phyloP scores from a whole-genome alignment of 2,797 vertebrate species.

The Hafferia zeledoni region DNA sequence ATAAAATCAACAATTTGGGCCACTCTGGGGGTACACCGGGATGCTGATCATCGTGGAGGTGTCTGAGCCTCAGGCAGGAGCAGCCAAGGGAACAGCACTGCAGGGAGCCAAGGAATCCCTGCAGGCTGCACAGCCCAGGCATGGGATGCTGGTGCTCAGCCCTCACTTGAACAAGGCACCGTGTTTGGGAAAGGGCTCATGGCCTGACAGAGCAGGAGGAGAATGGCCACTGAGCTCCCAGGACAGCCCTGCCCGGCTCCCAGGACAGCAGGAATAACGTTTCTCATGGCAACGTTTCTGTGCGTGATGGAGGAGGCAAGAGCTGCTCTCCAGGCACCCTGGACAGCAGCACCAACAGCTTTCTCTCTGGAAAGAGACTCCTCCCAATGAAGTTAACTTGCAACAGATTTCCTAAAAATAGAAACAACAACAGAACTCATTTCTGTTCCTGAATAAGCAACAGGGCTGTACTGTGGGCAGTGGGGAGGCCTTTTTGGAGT shows the following conservation, averaged over 20 bases:
- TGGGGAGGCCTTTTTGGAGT: not conserved
- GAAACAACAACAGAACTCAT: not conserved
- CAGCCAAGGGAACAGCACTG: not conserved
- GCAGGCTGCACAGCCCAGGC: not conserved
- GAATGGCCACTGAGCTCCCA: not conserved
- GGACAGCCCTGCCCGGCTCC: not conserved
- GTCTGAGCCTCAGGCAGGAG: not conserved
- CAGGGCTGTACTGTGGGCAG: not conserved
- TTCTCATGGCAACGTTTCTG: not conserved
- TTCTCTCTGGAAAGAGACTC: not conserved
- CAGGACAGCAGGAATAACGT: not conserved
- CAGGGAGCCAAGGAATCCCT: not conserved
- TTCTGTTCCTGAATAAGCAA: not conserved
- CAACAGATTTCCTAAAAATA: not conserved
- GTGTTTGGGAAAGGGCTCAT: not conserved
- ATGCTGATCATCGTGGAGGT: accelerated
- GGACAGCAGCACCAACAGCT: not conserved
- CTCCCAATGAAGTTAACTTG: not conserved
- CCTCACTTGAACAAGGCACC: not conserved
- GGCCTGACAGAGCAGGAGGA: not conserved
- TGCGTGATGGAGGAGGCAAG: not conserved
- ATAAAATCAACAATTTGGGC: not conserved
- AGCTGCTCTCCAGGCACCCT: not conserved
- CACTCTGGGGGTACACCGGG: not conserved
- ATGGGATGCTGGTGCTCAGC: not conserved